Evolutionary conservation across 2,888 invertebrate genomes (phyloP), one percentile per base, ranked within the genome.

Genomic region (Pherbina coryleti): DNA sequence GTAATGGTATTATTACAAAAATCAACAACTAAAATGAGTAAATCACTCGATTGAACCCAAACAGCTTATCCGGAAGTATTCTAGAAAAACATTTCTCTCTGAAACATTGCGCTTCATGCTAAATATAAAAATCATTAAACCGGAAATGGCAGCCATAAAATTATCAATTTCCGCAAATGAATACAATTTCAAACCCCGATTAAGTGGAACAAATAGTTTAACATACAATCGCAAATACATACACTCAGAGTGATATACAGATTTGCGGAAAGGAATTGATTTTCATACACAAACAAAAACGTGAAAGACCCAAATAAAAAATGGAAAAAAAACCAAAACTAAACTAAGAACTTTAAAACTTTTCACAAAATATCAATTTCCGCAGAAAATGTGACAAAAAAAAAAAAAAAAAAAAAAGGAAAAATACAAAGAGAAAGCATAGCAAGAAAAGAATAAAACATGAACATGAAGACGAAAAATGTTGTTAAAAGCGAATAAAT

Each of bases 281-380:
- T 57, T 57, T 72, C 3, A 34, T 37, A 17, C 0, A 9, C 57
- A 31, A 57, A 60, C n/a, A 75, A 67, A 25, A 64, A 57, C 34
- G 44, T 37, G 31, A 64, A 31, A 64, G n/a, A 31, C 25, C 28
- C 17, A 14, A 62, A 28, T 25, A 14, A 62, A 8, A 25, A 57
- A 9, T 9, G 25, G 3, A 67, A 55, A 57, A 69, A 31, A 69
- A 55, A 49, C 11, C 57, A 53, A 31, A 28, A 72, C 60, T 73
- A 49, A 67, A 77, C 67, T 73, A 76, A 76, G 76, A 77, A 71
- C 75, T 79, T 77, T 34, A 79, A 79, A 79, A 80, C 37, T 78
- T 78, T 84, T 83, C 81, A 62, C 83, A 83, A 85, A 85, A 85
- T 85, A 85, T 85, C 85, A 85, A 85, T 85, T 85, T 85, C 85